Base-by-base conservation (phyloP, 2,888 invertebrate species). In the Macaria notata region DNA sequence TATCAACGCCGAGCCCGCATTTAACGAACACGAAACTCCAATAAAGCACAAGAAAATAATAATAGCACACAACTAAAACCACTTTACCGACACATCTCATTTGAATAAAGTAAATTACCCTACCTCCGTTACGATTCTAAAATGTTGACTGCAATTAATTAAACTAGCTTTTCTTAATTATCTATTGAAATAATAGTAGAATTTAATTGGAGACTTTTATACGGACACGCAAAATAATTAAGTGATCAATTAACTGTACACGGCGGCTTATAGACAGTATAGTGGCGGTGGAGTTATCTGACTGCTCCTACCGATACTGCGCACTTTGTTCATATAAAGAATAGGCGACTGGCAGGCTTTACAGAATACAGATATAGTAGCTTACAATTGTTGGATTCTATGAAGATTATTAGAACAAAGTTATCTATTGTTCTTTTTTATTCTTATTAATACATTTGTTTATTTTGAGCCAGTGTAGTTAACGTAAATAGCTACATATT, bases 51-150 rank as follows among this genome's bases (percentile, higher is more conserved):
- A 77, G 75, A 81, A 87, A 88, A 87, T 87, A 87, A 89, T 90
- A 89, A 88, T 88, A 84, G 87, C 87, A 82, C 86, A 86, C 85
- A 81, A 79, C 79, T 73, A 84, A 86, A 84, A 73, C 81, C 84
- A 83, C 86, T 86, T 80, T 81, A 83, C 79, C 69, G 76, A 79
- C 81, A 79, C 76, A 71, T 78, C 86, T 88, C 84, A 89, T 89
- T 89, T 88, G 83, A 88, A 89, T 89, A 89, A 88, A 81, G 79
- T 86, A 86, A 88, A 88, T 87, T 83, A 86, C 81, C 81, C 65
- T 64, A 71, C 71, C 69, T 73, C 68, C 66, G 68, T 74, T 79
- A 79, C 78, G 78, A 81, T 83, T 81, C 71, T 76, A 77, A 80
- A 83, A 82, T 79, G 79, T 83, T 83, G 77, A 75, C 74, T 77